A percentile compares a stretch with the other conserved stretches of the same genome.
Conservation (phyloP, 2,113 vertebrate species). For the Chloroceryle aenea region DNA sequence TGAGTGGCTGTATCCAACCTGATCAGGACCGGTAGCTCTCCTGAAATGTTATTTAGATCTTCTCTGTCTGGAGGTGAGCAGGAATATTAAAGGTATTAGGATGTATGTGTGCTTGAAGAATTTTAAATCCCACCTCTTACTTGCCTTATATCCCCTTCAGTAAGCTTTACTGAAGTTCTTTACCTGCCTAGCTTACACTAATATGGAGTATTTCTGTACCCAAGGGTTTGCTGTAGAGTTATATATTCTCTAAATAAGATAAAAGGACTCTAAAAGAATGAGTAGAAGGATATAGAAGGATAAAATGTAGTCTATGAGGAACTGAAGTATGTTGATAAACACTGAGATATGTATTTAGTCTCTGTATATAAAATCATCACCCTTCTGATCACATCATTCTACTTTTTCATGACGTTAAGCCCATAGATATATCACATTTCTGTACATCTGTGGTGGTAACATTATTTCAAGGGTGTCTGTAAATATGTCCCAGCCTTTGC, state of each 20-base stretch:
- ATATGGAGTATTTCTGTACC: background rate
- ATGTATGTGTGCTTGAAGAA: background rate
- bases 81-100: constrained; percentile 13
- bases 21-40: background rate
- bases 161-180: background rate
- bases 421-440: background rate
- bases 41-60: background rate
- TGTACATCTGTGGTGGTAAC: background rate
- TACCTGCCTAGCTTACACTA: background rate
- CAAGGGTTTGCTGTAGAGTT: background rate
- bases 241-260: background rate
- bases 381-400: background rate
- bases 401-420: background rate
- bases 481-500: background rate
- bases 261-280: background rate
- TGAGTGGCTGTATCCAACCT: background rate
- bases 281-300: background rate
- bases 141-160: background rate
- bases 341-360: background rate
- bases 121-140: background rate
- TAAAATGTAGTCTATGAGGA: background rate
- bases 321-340: background rate
- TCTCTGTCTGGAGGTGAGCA: background rate
- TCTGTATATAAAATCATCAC: background rate
- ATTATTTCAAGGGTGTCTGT: background rate